Evolutionary conservation across 2,113 vertebrate genomes (phyloP).

Genomic region (Daphoenositta chrysoptera): DNA sequence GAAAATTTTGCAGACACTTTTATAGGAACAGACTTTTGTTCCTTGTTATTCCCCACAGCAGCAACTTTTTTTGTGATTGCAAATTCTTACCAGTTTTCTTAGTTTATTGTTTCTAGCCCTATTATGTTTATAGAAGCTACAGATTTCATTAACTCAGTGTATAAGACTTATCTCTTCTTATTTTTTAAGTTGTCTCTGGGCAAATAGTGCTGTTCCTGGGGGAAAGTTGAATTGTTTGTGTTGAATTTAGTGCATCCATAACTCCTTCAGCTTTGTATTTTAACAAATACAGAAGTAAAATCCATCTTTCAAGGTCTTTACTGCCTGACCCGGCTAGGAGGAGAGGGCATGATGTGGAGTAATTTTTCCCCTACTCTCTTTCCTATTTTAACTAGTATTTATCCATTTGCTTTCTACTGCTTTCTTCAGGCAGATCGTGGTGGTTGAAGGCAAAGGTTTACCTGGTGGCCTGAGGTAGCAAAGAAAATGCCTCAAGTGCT

Average conservation of each 20-base stretch:
- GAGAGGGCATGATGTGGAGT: background rate
- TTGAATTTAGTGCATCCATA: background rate
- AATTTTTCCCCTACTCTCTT: background rate
- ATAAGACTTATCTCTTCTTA: background rate
- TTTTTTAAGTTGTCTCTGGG: background rate
- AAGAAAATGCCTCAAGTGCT: background rate
- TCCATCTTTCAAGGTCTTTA: background rate
- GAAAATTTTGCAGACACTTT: background rate
- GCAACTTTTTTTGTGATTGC: background rate
- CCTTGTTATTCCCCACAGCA: background rate
- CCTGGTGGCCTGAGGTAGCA: background rate
- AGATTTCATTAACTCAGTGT: background rate
- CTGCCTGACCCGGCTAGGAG: background rate
- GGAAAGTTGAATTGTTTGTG: background rate
- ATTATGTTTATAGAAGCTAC: background rate
- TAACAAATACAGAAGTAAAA: background rate
- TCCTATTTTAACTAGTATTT: background rate
- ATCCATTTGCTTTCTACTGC: background rate
- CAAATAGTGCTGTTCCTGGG: background rate
- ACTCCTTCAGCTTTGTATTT: background rate
- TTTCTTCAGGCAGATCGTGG: background rate
- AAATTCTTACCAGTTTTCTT: background rate
- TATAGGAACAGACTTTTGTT: background rate
- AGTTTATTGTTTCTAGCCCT: background rate
- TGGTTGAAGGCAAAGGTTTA: background rate